These are phyloP conservation scores for Speoplatyrhinus poulsoni DNA, from an alignment of 2,113 vertebrate genomes.

Conservation along the genomic window DNA sequence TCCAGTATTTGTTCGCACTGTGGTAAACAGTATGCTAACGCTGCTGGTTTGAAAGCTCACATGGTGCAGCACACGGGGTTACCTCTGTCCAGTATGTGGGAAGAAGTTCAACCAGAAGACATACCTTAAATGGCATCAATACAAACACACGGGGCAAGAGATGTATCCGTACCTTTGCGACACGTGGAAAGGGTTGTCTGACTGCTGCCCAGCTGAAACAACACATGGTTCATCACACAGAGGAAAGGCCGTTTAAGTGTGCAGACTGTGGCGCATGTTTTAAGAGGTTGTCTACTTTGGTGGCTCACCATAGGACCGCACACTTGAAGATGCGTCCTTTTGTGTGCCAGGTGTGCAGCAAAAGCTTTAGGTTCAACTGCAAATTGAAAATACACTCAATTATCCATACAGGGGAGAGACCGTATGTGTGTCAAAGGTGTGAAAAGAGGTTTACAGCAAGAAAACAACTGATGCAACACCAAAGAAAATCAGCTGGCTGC, in stretches of 20 bases:
- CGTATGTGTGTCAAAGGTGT: conserved; percentile 18
- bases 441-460: conserved; percentile 17
- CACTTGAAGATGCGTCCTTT: conserved; percentile 24
- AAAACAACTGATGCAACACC: conserved; percentile 18
- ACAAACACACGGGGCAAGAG: conserved; percentile 35
- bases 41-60: conserved; percentile 17
- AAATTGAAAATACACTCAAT: conserved; percentile 25
- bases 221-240: conserved; percentile 41
- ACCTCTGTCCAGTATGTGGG: conserved; percentile 25
- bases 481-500: conserved; percentile 1
- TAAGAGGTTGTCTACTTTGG: conserved; percentile 18
- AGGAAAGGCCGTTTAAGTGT: conserved; percentile 35
- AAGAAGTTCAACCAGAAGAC: conserved; percentile 36
- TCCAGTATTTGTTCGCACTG: conserved; percentile 21
- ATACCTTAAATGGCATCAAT: conserved; percentile 36
- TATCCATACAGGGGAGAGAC: conserved; percentile 33
- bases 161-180: conserved; percentile 27
- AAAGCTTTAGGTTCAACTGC: conserved; percentile 25
- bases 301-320: conserved; percentile 19
- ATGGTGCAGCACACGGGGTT: conserved; percentile 34
- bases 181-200: conserved; percentile 34
- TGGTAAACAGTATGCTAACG: conserved; percentile 32
- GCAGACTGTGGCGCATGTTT: conserved; percentile 17
- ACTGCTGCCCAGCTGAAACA: conserved; percentile 11
- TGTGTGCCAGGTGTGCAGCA: conserved; percentile 32